Conservation (phyloP, 2,888 invertebrate species). For the Scaptomyza caliginosa region DNA sequence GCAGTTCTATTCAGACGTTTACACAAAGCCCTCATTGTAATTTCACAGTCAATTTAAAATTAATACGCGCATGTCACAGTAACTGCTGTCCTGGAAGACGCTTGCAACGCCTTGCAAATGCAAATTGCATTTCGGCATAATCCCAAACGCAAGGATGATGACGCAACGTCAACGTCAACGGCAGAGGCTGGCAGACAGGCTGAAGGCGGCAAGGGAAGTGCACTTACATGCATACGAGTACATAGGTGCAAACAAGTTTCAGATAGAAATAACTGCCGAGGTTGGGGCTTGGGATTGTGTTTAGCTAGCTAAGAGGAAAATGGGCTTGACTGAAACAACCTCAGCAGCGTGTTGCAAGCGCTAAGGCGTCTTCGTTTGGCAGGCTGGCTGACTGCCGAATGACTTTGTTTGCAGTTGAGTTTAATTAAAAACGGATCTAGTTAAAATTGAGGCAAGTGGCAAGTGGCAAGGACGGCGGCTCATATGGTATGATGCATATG, state of each 20-base stretch:
- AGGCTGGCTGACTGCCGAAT: constrained; percentile 43
- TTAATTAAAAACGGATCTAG: constrained; percentile 76
- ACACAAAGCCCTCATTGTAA: constrained; percentile 56
- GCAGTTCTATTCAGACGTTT: constrained; percentile 16
- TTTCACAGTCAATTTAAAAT: constrained; percentile 80
- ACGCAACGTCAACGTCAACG: constrained; percentile 19
- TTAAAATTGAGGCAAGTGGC: constrained; percentile 46
- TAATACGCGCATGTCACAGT: constrained; percentile 66
- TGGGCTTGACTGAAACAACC: constrained; percentile 13
- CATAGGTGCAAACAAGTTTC: constrained; percentile 67
- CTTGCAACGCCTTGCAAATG: constrained; percentile 64
- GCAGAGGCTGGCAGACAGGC: constrained; percentile 22
- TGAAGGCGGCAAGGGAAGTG: constrained; percentile 17
- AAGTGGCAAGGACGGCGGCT: not conserved
- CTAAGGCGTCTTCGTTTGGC: constrained; percentile 28
- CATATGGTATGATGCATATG: constrained; percentile 33
- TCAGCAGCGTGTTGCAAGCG: constrained; percentile 57
- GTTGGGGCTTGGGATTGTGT: constrained; percentile 12
- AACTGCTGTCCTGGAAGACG: constrained; percentile 27
- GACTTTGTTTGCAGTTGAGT: constrained; percentile 77
- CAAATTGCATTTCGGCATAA: constrained; percentile 79
- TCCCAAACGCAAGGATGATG: constrained; percentile 62
- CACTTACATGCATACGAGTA: constrained; percentile 9
- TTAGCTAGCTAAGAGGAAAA: not conserved
- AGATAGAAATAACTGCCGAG: constrained; percentile 39